Evolutionary conservation across 2,888 invertebrate species (phyloP).

Genomic region (Sthenelais limicola): DNA sequence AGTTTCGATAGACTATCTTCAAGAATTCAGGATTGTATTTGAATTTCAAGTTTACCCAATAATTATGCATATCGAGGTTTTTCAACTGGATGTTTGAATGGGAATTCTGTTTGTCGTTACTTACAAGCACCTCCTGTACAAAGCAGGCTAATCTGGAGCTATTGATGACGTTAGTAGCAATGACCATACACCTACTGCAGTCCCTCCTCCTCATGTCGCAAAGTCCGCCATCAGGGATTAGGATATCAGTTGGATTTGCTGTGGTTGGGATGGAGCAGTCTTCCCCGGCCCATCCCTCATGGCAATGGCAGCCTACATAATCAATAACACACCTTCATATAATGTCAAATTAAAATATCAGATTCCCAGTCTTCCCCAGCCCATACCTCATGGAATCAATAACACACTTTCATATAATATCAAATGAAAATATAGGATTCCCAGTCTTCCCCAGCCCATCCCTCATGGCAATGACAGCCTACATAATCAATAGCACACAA

Average conservation of each 20-base stretch:
- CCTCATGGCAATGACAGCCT: constrained; percentile 54
- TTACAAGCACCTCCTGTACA: constrained; percentile 9
- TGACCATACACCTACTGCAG: not conserved
- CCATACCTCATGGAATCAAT: constrained; percentile 52
- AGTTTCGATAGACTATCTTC: too few relatives aligned
- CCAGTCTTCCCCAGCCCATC: constrained; percentile 54
- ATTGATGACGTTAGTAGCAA: not conserved
- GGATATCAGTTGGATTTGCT: constrained; percentile 47
- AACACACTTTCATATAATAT: too few relatives aligned
- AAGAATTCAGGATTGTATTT: too few relatives aligned
- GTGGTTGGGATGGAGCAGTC: constrained; percentile 52
- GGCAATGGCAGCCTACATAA: constrained; percentile 57
- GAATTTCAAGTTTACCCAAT: too few relatives aligned
- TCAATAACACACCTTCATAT: too few relatives aligned
- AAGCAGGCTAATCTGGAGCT: not conserved
- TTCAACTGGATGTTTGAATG: too few relatives aligned
- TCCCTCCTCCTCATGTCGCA: constrained; percentile 9
- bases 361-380: constrained; percentile 55
- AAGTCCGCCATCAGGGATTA: constrained; percentile 6
- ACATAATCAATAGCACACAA: too few relatives aligned
- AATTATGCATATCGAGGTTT: too few relatives aligned
- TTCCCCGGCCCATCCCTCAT: constrained; percentile 50
- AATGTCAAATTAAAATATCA: too few relatives aligned
- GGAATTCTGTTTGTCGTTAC: not conserved
- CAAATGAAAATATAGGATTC: too few relatives aligned